Evolutionary conservation across 2,888 invertebrate species (phyloP).

Genomic region (Drosophila melanosoma): DNA sequence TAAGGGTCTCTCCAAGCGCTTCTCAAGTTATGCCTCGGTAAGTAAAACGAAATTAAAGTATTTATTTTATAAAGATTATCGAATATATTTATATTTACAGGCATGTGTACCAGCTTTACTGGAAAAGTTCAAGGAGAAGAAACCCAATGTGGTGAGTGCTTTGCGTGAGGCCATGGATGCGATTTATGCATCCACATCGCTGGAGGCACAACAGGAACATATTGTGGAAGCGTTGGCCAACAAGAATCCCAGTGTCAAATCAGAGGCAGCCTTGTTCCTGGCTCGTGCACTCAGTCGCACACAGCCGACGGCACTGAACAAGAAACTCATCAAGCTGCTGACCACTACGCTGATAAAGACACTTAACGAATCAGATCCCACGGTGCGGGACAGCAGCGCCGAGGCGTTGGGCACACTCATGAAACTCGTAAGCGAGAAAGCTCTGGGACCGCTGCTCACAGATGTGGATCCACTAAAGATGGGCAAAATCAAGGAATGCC

Average conservation of each 20-base stretch:
- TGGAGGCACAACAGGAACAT: slow-evolving; percentile 94
- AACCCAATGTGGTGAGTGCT: slow-evolving; percentile 93
- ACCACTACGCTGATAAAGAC: slow-evolving; percentile 91
- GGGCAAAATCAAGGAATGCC: slow-evolving; percentile 96
- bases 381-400: slow-evolving; percentile 96
- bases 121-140: slow-evolving; percentile 99
- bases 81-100: slow-evolving; percentile 44
- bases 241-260: slow-evolving; percentile 95
- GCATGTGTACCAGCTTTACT: slow-evolving; percentile 91
- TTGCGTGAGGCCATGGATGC: slow-evolving; percentile 96
- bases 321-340: slow-evolving; percentile 95
- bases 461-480: slow-evolving; percentile 97
- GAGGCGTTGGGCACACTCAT: slow-evolving; percentile 97
- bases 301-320: slow-evolving; percentile 92
- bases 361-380: slow-evolving; percentile 89
- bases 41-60: slow-evolving; percentile 20
- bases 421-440: slow-evolving; percentile 97
- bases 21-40: slow-evolving; percentile 91
- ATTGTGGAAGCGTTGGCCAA: slow-evolving; percentile 93
- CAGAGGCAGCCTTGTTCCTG: slow-evolving; percentile 93
- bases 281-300: slow-evolving; percentile 93
- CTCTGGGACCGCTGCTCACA: slow-evolving; percentile 92
- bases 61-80: neutral
- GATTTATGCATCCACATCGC: slow-evolving; percentile 91
- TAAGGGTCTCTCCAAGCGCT: slow-evolving; percentile 93